A percentile compares a stretch with the other conserved stretches of the same genome.
Evolutionary conservation across 2,888 invertebrate species (phyloP).

Genomic region (Eupithecia pulchellata): DNA sequence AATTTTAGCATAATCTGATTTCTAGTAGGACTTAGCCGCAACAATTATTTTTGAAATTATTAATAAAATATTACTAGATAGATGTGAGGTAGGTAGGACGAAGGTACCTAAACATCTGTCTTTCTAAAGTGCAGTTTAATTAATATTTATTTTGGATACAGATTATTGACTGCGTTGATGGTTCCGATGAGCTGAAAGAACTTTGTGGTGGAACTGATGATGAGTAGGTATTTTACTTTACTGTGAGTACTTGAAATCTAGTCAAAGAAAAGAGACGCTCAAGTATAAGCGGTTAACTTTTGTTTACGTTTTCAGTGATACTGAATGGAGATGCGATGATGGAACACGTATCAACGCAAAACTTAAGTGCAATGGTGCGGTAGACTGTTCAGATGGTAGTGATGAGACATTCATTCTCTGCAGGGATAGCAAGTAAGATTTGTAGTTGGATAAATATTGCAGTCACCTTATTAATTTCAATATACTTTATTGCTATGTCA

Average conservation of each 20-base stretch:
- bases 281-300: background rate
- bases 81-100: too few species aligned
- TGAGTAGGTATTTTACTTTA: slow-evolving; percentile 15
- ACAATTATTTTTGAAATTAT: too few species aligned
- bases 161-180: slow-evolving; percentile 29
- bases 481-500: too few species aligned
- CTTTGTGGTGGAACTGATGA: slow-evolving; percentile 16
- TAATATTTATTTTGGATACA: background rate
- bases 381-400: slow-evolving; percentile 34
- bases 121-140: too few species aligned
- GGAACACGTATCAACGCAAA: slow-evolving; percentile 28
- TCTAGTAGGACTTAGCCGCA: too few species aligned
- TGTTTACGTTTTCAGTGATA: background rate
- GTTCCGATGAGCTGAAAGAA: slow-evolving; percentile 31
- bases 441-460: background rate
- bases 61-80: too few species aligned
- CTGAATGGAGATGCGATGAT: slow-evolving; percentile 24
- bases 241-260: too few species aligned
- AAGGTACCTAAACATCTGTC: too few species aligned
- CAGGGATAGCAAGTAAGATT: slow-evolving; percentile 25
- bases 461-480: too few species aligned
- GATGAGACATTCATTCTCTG: slow-evolving; percentile 39
- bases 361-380: slow-evolving; percentile 31
- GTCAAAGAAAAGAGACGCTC: too few species aligned
- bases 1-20: too few species aligned